phyloP scores from a whole-genome alignment of 2,113 vertebrate genomes.

The Chaetura pelagica region DNA sequence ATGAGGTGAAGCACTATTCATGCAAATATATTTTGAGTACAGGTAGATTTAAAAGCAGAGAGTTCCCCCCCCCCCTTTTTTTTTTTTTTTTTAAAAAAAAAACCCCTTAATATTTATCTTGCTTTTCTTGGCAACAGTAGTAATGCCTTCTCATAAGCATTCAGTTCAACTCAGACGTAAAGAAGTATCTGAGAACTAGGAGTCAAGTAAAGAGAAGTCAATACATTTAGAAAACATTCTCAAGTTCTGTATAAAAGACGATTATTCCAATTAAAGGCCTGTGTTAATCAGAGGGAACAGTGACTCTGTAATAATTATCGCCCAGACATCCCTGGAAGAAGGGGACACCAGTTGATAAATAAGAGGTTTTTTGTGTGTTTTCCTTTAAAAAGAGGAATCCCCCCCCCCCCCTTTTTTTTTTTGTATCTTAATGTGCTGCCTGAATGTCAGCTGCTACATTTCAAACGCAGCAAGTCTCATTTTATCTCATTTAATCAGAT shows the following conservation, averaged over 20 bases:
- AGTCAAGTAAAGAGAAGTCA: not conserved
- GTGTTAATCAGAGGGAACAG: not conserved
- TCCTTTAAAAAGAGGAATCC: too few relatives aligned
- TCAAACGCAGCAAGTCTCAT: constrained; percentile 9
- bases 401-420: too few relatives aligned
- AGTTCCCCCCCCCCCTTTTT: not conserved
- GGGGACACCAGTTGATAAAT: not conserved
- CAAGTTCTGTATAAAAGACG: not conserved
- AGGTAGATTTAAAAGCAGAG: not conserved
- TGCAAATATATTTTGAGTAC: not conserved
- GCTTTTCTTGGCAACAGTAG: not conserved
- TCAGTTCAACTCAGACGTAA: not conserved
- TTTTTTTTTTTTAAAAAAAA: not conserved
- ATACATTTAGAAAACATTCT: not conserved
- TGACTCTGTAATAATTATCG: not conserved
- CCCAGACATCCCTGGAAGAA: not conserved
- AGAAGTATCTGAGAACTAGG: not conserved
- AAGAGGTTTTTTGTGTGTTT: not conserved
- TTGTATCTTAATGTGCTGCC: not conserved
- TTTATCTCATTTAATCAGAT: not conserved
- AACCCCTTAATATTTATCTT: not conserved
- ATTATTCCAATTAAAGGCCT: not conserved
- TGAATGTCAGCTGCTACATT: not conserved
- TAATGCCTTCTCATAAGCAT: not conserved
- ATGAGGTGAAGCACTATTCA: not conserved